Conservation (phyloP, 1,140 invertebrate genomes). For the Homarus americanus region DNA sequence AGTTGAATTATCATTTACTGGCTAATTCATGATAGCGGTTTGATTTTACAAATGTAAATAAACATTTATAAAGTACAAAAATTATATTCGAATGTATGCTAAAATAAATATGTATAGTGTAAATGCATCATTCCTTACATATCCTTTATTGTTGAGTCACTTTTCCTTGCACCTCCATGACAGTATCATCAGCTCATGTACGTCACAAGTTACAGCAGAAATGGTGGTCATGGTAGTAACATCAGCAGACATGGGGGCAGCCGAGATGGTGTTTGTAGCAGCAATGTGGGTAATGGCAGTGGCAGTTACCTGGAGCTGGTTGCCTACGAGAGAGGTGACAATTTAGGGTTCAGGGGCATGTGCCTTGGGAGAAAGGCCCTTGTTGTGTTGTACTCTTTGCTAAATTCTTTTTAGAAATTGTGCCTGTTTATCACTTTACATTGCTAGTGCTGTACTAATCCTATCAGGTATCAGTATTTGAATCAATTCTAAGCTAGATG, state of each 20-base stretch:
- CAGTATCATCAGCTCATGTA: conserved; percentile 18
- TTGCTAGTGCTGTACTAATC: conserved; percentile 45
- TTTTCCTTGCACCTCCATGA: conserved; percentile 21
- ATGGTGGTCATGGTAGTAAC: conserved; percentile 25
- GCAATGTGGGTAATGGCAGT: conserved; percentile 56
- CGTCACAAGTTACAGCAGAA: conserved; percentile 25
- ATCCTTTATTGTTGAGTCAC: neutral
- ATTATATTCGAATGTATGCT: too few species aligned
- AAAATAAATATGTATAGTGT: neutral
- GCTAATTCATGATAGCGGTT: too few species aligned
- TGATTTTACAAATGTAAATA: neutral
- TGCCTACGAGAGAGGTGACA: conserved; percentile 24
- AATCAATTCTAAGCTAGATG: conserved; percentile 40
- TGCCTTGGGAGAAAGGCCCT: conserved; percentile 30
- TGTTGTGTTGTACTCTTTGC: conserved; percentile 41
- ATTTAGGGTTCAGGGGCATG: conserved; percentile 9
- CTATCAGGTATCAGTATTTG: conserved; percentile 55
- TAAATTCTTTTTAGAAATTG: conserved; percentile 22
- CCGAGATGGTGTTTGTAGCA: conserved; percentile 41
- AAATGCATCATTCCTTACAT: neutral
- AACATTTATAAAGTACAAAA: too few species aligned
- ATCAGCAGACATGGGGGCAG: conserved; percentile 49
- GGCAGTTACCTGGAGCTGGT: conserved; percentile 38
- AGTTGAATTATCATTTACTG: too few species aligned
- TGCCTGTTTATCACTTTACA: conserved; percentile 23